Evolutionary conservation across 2,113 vertebrate species (phyloP), one percentile per base, ranked within the genome.

Genomic region (Guaruba guarouba): DNA sequence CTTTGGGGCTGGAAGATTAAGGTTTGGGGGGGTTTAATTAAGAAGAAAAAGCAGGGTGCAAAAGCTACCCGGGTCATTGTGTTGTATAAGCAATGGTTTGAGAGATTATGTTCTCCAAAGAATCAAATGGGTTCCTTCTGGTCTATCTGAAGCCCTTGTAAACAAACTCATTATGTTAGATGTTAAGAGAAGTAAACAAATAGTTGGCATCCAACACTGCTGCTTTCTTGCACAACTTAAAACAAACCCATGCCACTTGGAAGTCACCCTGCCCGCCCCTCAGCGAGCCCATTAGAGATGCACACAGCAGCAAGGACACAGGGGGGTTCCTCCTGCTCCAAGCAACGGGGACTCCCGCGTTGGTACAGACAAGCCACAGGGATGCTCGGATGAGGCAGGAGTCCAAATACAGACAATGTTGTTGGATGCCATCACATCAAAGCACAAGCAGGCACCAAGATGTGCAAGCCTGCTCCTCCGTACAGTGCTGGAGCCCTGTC

Each of bases 131-230:
- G 66, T 81, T 93, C 89, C 94, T 86, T 29, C 88, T 93, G 95
- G 59, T 63, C 28, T 43, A 33, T 48, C 92, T 64, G 73, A 2
- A 61, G 82, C 79, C 79, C 76, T 61, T 17, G 88, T 84, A 93
- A 95, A 93, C 95, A 96, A 91, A 39, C 84, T 74, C 94, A 71
- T 92, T 86, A 82, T 33, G 94, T 2, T 20, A 46, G 31, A 39
- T 29, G 88, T 70, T 6, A 7, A 39, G 3, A 89, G 76, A 37
- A 96, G 89, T 68, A 89, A 97, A 97, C 86, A 95, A 97, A 93
- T 29, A 83, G 66, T 37, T 95, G 95, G 96, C 94, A 77, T 35
- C 67, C 3, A 54, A 73, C 24, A 25, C 13, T 9, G 6, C 31
- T 10, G 59, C 18, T 6, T 23, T 70, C 92, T 92, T 94, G 88